Evolutionary conservation across 2,797 vertebrate genomes (phyloP), one percentile per base, ranked within the genome.

Genomic region (Enteromius afrohamiltoni): DNA sequence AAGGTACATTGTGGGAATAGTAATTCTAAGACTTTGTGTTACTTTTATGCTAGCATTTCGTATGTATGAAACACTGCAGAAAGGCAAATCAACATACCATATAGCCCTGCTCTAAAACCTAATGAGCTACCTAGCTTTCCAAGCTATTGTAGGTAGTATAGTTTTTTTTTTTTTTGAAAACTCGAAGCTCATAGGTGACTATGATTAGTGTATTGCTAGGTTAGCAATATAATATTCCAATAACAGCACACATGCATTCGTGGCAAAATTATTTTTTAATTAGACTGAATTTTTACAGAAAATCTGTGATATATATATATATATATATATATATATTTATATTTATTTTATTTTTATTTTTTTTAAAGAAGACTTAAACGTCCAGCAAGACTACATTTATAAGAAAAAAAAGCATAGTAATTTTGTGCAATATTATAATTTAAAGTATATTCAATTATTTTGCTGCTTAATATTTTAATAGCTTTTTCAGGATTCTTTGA

Each of bases 1-100:
- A 64, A 74, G 29, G 14, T 82, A 74, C 51, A 58, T 55, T 80
- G 42, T 37, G 21, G 7, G 10, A 81, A 73, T 34, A 62, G 53
- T 64, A 31, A 81, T 73, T 74, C 13, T 49, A 67, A 37, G 29
- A 64, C 55, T 64, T 74, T 49, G 21, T 74, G 13, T 37, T 81
- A 64, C 26, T 37, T 81, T 37, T 74, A 73, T 73, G 42, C n/a
- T 40, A 74, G 31, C 42, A 58, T 82, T 74, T 64, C 42, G 14
- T 34, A 64, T 60, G 23, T 23, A 49, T 49, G 51, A 47, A 17
- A 82, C 17, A 71, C 21, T 49, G 31, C 19, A 74, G 7, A 73
- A 74, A 49, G 8, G 26, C 42, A 64, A 37, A 73, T 34, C 13
- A 73, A 23, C 79, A 73, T 7, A 37, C 13, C 62, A 3, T 49